These are phyloP conservation scores for Eurytoma adleriae DNA, from an alignment of 2,888 invertebrate species.

Conservation along the genomic window DNA sequence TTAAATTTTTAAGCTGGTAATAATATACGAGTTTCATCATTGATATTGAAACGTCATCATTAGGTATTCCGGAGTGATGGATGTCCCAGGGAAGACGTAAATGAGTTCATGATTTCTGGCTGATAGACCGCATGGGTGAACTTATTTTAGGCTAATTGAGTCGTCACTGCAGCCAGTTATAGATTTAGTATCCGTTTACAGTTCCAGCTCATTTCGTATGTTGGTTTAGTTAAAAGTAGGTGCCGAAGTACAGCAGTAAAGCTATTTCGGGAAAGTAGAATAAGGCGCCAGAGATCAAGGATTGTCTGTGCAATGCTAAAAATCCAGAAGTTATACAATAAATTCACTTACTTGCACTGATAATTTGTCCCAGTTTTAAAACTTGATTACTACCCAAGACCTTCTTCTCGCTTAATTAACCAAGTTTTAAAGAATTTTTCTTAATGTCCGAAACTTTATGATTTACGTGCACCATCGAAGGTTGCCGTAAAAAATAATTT, in stretches of 20 bases:
- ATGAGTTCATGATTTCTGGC: constrained; percentile 27
- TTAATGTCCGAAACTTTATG: too few species aligned
- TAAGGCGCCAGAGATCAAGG: constrained; percentile 12
- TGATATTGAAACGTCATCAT: neutral
- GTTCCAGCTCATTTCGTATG: constrained; percentile 52
- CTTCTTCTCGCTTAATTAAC: too few species aligned
- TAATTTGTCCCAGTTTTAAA: constrained; percentile 3
- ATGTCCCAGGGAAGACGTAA: neutral
- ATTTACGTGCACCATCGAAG: too few species aligned
- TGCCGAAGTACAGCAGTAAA: constrained; percentile 11
- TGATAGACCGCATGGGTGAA: neutral
- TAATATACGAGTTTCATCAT: neutral
- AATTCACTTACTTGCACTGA: constrained; percentile 1
- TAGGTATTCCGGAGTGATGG: neutral
- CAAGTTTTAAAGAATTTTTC: too few species aligned
- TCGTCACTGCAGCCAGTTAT: constrained; percentile 37
- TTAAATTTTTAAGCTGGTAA: too few species aligned
- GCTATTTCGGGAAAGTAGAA: constrained; percentile 45
- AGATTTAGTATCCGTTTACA: constrained; percentile 53
- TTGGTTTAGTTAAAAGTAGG: constrained; percentile 52
- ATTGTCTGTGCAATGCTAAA: constrained; percentile 42
- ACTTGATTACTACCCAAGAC: neutral
- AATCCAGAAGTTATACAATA: constrained; percentile 17
- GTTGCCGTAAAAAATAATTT: too few species aligned
- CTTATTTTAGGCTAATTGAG: constrained; percentile 54